Percentiles rank a stretch among this genome's conserved stretches.
Conservation (phyloP, 2,113 vertebrate genomes). For the Lepisosteus oculatus region DNA sequence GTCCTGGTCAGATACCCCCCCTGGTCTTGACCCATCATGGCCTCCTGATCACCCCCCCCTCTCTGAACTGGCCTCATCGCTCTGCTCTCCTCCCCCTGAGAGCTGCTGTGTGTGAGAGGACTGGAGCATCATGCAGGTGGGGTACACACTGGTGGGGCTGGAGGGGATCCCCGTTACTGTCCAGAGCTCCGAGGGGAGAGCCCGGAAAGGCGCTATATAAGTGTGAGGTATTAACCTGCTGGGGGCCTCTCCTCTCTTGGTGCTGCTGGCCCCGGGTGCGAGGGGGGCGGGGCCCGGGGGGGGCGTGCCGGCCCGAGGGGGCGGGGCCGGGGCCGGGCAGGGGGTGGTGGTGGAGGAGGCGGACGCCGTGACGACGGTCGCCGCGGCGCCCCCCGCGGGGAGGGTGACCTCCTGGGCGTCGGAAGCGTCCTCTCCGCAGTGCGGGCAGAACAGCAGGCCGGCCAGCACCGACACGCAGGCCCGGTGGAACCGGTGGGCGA, state of each 20-base stretch:
- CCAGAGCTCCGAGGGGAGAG: no score
- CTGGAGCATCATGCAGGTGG: no score
- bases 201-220: no score
- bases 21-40: no score
- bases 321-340: constrained; percentile 44
- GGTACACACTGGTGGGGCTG: no score
- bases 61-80: no score
- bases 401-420: constrained; percentile 87
- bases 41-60: no score
- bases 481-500: constrained; percentile 86
- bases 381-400: constrained; percentile 56
- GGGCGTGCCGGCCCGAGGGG: constrained; percentile 50
- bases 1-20: no score
- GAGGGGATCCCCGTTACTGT: no score
- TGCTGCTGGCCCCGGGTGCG: constrained; percentile 37
- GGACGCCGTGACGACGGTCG: constrained; percentile 70
- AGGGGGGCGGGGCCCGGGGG: constrained; percentile 49
- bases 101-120: no score
- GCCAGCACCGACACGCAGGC: constrained; percentile 84
- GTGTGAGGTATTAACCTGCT: constrained; percentile 47
- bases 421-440: constrained; percentile 86
- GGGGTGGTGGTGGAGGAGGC: constrained; percentile 60
- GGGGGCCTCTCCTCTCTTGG: constrained; percentile 58
- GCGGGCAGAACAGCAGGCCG: constrained; percentile 86
- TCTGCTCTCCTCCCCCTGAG: no score